Evolutionary conservation across 2,888 invertebrate genomes (phyloP), one percentile per base, ranked within the genome.

Genomic region (Chymomyza fuscimana): DNA sequence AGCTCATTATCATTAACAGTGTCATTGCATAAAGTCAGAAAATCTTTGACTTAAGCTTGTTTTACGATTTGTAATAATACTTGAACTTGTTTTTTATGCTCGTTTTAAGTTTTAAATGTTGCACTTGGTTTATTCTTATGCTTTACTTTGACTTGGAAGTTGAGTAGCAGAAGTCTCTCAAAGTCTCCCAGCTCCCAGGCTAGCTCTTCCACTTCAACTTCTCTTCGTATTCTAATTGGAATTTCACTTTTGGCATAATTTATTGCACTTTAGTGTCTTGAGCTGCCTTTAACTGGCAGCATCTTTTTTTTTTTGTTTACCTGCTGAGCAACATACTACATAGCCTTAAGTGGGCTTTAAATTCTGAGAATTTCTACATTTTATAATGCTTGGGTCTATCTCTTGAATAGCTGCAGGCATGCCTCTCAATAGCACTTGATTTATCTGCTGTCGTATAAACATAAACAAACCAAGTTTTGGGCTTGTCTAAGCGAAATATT

Each of bases 231-330:
- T 82, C 86, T 86, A 86, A 86, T 86, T 87, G 86, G 81, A 87
- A 87, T 87, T 85, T 79, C 84, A 86, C 80, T 84, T 56, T 56
- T 64, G 86, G 73, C 84, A 84, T 86, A 87, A 87, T 87, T 86
- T 86, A 86, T 82, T 76, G 79, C 70, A 73, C 68, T 74, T 67
- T 62, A 72, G 65, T 67, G 71, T 54, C 40, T 12, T 40, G 40
- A 40, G 32, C 59, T 51, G 19, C 32, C 32, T 32, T 32, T 32
- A 32, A 7, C 75, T 69, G 69, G 19, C 52, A 22, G n/a, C 40
- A 29, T 58, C 10, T 29, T 36, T 68, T 65, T 65, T 25, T 5
- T 15, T 59, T 63, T 60, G 64, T 70, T 16, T 87, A 87, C 84
- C 86, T 88, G 88, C 22, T 15, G 19, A 65, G 12, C 10, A 40